Evolutionary conservation across 2,888 invertebrate species (phyloP).

Genomic region (Pyrrhosoma nymphula): DNA sequence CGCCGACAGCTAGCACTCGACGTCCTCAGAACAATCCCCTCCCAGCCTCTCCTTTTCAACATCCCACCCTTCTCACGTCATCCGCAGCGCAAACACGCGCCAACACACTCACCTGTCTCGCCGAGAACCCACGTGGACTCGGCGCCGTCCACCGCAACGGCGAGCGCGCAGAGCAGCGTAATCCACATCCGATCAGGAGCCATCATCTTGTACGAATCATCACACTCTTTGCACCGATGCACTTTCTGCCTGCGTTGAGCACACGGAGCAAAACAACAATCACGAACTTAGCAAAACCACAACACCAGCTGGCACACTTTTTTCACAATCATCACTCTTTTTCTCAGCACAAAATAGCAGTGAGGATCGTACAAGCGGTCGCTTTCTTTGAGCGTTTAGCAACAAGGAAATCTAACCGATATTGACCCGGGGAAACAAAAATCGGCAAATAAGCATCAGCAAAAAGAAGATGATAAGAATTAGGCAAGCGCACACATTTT

Average conservation of each 20-base stretch:
- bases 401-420: no score
- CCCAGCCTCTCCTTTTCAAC: background rate
- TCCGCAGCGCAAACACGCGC: background rate
- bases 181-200: slow-evolving; percentile 44
- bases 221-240: background rate
- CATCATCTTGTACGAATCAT: slow-evolving; percentile 20
- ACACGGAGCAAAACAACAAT: background rate
- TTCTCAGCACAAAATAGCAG: no score
- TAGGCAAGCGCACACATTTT: no score
- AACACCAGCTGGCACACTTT: background rate
- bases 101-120: slow-evolving; percentile 63
- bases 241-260: background rate
- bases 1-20: background rate
- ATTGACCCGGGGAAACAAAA: no score
- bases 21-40: background rate
- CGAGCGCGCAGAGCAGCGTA: slow-evolving; percentile 19
- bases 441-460: no score
- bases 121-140: slow-evolving; percentile 55
- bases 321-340: no score
- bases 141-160: slow-evolving; percentile 21
- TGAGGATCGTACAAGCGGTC: no score
- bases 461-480: no score
- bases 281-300: background rate
- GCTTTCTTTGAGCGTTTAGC: no score
- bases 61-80: background rate